Conservation (phyloP, 2,797 vertebrate genomes). For the Brachymystax lenok region DNA sequence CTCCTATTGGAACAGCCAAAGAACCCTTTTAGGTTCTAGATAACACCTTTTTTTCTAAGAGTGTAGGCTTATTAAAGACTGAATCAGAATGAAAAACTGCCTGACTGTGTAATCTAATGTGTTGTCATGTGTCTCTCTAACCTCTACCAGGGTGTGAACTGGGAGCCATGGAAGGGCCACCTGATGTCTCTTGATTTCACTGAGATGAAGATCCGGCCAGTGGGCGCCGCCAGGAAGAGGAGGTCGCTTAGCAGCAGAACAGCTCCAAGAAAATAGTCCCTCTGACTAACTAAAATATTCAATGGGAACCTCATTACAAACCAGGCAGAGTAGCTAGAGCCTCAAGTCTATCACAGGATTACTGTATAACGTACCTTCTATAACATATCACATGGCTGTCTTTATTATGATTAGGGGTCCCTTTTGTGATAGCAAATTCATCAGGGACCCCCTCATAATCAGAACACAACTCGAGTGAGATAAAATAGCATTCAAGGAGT, state of each 20-base stretch:
- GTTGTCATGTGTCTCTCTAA: not conserved
- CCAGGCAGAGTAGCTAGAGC: constrained; percentile 9
- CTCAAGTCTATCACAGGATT: not conserved
- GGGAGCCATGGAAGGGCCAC: constrained; percentile 92
- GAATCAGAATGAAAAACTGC: not conserved
- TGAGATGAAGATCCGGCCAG: constrained; percentile 85
- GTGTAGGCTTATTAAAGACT: no score
- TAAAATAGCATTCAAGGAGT: no score
- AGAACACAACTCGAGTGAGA: no score
- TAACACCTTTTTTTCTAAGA: no score
- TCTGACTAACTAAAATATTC: not conserved
- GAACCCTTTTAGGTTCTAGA: no score
- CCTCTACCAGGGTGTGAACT: constrained; percentile 83
- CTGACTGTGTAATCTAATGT: not conserved
- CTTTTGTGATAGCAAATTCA: no score
- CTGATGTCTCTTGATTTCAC: constrained; percentile 85
- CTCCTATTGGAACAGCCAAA: no score
- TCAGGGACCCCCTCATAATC: no score
- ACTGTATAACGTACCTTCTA: not conserved
- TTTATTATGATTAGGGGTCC: constrained; percentile 23
- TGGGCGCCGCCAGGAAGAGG: constrained; percentile 71
- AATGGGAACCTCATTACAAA: not conserved
- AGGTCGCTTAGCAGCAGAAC: constrained; percentile 68
- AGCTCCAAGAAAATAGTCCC: constrained; percentile 42
- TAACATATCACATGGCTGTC: not conserved